These are phyloP conservation scores for Folsomia candida DNA, from an alignment of 2,888 invertebrate genomes.

Conservation along the genomic window DNA sequence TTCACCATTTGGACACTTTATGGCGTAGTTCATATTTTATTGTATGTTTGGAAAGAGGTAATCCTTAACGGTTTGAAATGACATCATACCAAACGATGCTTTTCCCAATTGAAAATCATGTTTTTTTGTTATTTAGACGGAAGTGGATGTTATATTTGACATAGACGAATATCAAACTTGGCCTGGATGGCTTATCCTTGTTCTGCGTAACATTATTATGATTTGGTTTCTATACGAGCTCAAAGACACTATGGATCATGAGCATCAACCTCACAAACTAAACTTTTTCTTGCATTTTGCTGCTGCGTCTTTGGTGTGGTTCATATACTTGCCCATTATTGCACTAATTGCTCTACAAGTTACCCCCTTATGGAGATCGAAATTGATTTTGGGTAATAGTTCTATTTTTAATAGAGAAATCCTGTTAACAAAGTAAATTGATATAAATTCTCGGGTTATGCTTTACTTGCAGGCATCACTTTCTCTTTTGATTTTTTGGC, in stretches of 20 bases:
- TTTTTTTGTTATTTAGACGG: slow-evolving; percentile 66
- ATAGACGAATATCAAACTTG: slow-evolving; percentile 96
- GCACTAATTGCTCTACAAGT: slow-evolving; percentile 90
- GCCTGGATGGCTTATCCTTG: slow-evolving; percentile 93
- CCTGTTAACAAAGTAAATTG: not conserved
- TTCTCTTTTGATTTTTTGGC: slow-evolving; percentile 94
- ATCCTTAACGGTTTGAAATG: no score
- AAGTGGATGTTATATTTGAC: slow-evolving; percentile 92
- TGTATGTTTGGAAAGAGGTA: slow-evolving; percentile 96
- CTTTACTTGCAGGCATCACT: slow-evolving; percentile 84
- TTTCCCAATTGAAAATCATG: not conserved
- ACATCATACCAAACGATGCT: no score
- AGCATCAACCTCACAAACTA: slow-evolving; percentile 77
- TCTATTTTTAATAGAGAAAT: no score
- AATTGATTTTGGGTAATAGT: slow-evolving; percentile 81
- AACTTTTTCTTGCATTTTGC: slow-evolving; percentile 95
- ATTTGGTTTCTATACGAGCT: slow-evolving; percentile 75
- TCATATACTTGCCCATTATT: slow-evolving; percentile 91
- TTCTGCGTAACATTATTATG: slow-evolving; percentile 80
- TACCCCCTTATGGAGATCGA: slow-evolving; percentile 92
- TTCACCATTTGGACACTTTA: slow-evolving; percentile 89
- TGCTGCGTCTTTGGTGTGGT: slow-evolving; percentile 96
- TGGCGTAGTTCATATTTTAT: slow-evolving; percentile 82
- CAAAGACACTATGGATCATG: slow-evolving; percentile 59
- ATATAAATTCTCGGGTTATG: no score